Conservation (phyloP, 1,140 invertebrate genomes). For the Eulimnadia texana region DNA sequence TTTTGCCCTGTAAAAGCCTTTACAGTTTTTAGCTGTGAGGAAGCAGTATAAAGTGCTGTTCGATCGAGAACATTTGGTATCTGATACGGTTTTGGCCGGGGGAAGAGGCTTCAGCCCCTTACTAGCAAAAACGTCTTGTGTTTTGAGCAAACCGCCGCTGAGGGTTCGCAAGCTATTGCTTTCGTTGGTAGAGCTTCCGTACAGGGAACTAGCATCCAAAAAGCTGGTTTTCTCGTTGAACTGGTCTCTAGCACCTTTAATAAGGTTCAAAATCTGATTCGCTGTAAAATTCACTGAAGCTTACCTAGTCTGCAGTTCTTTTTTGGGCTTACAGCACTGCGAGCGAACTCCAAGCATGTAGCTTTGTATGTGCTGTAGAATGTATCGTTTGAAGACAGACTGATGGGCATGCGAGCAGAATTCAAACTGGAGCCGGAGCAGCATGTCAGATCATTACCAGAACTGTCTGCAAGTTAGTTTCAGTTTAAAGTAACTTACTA, state of each 20-base stretch:
- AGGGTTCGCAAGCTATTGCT: conserved; percentile 35
- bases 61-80: conserved; percentile 34
- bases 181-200: conserved; percentile 39
- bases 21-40: neutral
- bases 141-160: conserved; percentile 32
- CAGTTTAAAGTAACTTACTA: neutral
- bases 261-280: conserved; percentile 18
- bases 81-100: conserved; percentile 34
- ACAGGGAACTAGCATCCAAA: conserved; percentile 57
- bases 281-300: neutral
- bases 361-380: conserved; percentile 34
- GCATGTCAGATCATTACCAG: neutral
- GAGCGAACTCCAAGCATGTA: conserved; percentile 35
- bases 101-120: conserved; percentile 35
- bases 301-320: conserved; percentile 36
- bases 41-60: neutral
- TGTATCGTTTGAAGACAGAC: conserved; percentile 32
- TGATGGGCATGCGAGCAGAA: conserved; percentile 32
- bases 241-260: conserved; percentile 55
- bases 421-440: neutral
- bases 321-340: conserved; percentile 32
- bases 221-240: conserved; percentile 60
- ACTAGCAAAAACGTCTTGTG: conserved; percentile 27
- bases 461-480: neutral
- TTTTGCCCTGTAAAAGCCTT: too few relatives aligned